phyloP scores from a whole-genome alignment of 2,797 vertebrate genomes.

The Tinamus major region DNA sequence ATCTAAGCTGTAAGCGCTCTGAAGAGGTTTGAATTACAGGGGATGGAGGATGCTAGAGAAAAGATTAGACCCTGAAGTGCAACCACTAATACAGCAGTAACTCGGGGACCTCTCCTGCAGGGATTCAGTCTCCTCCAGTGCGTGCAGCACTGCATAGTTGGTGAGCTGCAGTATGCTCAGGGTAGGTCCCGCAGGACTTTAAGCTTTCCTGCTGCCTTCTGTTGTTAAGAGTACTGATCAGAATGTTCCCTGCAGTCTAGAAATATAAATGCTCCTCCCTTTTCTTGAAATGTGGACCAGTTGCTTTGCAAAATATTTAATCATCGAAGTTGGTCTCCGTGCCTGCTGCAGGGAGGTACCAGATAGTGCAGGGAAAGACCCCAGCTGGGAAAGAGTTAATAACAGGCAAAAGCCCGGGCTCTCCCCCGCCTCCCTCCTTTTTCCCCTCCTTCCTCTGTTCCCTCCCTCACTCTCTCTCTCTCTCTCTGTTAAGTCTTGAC shows the following conservation, averaged over 20 bases:
- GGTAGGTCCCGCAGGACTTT: not conserved
- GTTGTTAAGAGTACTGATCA: not conserved
- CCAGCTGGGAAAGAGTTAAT: conserved; percentile 67
- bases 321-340: not conserved
- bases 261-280: not conserved
- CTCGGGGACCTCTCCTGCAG: not conserved
- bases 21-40: not conserved
- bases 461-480: conserved; percentile 11
- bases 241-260: not conserved
- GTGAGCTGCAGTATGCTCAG: not conserved
- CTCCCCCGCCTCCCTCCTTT: conserved; percentile 46
- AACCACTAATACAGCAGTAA: not conserved
- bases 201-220: not conserved
- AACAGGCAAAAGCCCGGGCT: not conserved
- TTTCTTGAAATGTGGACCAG: not conserved
- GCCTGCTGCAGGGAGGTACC: not conserved
- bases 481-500: conserved; percentile 69
- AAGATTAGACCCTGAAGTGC: not conserved
- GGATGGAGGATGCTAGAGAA: not conserved
- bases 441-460: conserved; percentile 59
- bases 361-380: not conserved
- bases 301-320: conserved; percentile 4
- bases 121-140: not conserved
- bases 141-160: not conserved
- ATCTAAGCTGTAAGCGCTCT: not conserved